Evolutionary conservation across 1,140 invertebrate genomes (phyloP), one percentile per base, ranked within the genome.

Genomic region (Zaprionus nigranus): DNA sequence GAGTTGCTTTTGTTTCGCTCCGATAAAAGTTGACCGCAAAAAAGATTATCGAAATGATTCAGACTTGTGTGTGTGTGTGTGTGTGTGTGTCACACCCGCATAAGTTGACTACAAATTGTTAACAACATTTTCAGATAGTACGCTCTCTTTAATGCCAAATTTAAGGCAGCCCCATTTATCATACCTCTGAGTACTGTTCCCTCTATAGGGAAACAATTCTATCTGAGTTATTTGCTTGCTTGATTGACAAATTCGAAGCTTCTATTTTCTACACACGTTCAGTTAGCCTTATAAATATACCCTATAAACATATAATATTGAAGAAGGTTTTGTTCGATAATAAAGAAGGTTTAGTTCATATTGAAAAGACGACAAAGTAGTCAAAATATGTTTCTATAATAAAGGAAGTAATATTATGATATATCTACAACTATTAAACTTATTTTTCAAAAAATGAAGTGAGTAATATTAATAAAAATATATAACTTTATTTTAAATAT

Each of bases 1-100:
- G 58, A 85, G 22, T 38, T 38, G 54, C 49, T 64, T 38, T 61
- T 58, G 65, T 57, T 46, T 68, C 67, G 36, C 56, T 59, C 24
- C 62, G 82, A 78, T 78, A 75, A 78, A 67, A 75, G 66, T 75
- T 82, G 75, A 82, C 79, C 79, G 26, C 38, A 38, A 61, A 77
- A 77, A 38, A 60, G 61, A 70, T 82, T 59, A 68, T 56, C 67
- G 43, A 67, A 51, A 43, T 71, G 22, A 40, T 46, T 22, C 17
- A 5, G 12, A 36, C 2, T 67, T 46, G 38, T 59, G 30, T 46
- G 26, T 24, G 28, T 17, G 28, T 17, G n/a, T n/a, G n/a, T n/a
- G 53, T 49, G 57, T 58, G 40, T 43, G 17, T 22, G 28, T 13
- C 30, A 9, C 60, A 78, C 83, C 83, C 84, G 84, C 83, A 86